Evolutionary conservation across 2,113 vertebrate species (phyloP).

Genomic region (Chascanopsetta lugubris): DNA sequence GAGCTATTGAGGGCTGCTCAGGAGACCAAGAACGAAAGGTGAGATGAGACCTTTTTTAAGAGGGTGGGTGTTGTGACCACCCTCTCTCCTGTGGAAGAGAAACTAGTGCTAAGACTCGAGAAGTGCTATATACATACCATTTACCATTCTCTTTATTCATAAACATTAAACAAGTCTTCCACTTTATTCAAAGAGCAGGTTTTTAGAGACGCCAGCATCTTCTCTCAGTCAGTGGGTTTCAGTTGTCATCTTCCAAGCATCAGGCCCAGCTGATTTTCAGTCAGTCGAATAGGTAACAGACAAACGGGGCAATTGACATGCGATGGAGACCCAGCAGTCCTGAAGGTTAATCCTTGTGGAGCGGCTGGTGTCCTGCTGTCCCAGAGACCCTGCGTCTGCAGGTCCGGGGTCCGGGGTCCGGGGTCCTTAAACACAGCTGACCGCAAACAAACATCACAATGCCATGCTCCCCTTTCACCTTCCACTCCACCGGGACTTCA

Average conservation of each 20-base stretch:
- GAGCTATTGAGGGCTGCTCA: conserved; percentile 94
- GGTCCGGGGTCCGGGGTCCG: background rate
- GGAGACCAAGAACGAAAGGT: conserved; percentile 98
- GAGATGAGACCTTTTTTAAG: background rate
- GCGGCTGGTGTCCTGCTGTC: conserved; percentile 32
- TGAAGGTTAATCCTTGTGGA: conserved; percentile 66
- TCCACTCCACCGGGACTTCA: conserved; percentile 2
- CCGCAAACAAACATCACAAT: conserved; percentile 50
- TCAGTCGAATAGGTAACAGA: conserved; percentile 5
- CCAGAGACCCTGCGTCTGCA: conserved; percentile 7
- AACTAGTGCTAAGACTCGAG: too few relatives aligned
- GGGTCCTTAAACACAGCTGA: conserved; percentile 40
- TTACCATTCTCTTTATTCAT: too few relatives aligned
- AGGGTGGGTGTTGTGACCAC: too few relatives aligned
- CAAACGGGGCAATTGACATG: background rate
- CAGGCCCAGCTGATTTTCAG: background rate
- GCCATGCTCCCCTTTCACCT: conserved; percentile 25
- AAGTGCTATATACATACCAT: too few relatives aligned
- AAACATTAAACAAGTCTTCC: too few relatives aligned
- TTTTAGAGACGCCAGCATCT: background rate
- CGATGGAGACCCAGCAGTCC: too few relatives aligned
- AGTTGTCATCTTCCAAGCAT: background rate
- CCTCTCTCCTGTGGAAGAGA: too few relatives aligned
- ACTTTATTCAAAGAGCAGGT: background rate
- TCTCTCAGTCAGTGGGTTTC: conserved; percentile 38